These are phyloP conservation scores for Tinamus guttatus DNA, from an alignment of 2,113 vertebrate species.

Conservation along the genomic window DNA sequence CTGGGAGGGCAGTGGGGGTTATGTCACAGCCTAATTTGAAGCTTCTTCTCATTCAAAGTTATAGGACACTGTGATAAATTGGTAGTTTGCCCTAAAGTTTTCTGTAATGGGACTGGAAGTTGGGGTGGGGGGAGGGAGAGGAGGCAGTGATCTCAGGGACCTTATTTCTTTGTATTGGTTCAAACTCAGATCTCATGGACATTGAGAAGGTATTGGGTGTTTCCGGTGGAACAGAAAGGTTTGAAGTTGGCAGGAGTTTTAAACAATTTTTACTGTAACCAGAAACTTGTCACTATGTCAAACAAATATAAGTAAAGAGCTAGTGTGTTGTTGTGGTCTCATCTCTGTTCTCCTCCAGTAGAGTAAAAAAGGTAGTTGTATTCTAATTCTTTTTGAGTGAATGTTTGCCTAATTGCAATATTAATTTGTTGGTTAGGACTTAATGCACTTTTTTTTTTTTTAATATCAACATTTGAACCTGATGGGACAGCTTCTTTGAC, in stretches of 20 bases:
- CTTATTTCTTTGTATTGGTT: not conserved
- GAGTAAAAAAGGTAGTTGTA: not conserved
- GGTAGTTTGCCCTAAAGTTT: rapidly evolving
- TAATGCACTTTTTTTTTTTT: too few relatives aligned
- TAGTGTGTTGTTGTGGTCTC: not conserved
- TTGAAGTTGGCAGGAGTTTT: not conserved
- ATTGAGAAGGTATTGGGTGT: not conserved
- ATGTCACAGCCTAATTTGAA: not conserved
- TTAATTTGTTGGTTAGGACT: not conserved
- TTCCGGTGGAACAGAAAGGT: not conserved
- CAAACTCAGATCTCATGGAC: rapidly evolving
- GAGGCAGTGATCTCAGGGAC: not conserved
- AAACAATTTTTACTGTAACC: too few relatives aligned
- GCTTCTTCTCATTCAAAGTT: rapidly evolving
- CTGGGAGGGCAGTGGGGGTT: too few relatives aligned
- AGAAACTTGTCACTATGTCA: too few relatives aligned
- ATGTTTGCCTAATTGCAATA: not conserved
- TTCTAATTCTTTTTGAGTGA: not conserved
- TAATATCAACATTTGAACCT: not conserved
- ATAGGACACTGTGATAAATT: rapidly evolving
- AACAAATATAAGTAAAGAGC: rapidly evolving
- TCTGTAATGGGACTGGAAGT: not conserved
- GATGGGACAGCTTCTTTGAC: not conserved
- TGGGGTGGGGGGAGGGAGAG: not conserved
- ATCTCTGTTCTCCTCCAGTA: rapidly evolving